phyloP scores from a whole-genome alignment of 2,888 invertebrate genomes.

The Muscina levida region DNA sequence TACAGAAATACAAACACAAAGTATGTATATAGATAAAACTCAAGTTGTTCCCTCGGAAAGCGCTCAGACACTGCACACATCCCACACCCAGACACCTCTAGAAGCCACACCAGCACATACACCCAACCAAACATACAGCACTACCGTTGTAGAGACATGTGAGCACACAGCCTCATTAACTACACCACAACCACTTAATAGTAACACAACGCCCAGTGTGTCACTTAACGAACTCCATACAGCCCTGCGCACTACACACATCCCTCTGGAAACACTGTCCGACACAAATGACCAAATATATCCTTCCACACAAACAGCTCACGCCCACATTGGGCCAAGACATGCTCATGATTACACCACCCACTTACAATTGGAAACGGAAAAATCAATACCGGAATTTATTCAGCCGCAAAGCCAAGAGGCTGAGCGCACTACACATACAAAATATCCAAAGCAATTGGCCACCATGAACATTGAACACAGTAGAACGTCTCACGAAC shows the following conservation, averaged over 20 bases:
- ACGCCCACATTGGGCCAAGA: constrained; percentile 27
- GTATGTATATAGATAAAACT: constrained; percentile 72
- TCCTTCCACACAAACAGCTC: constrained; percentile 26
- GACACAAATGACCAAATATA: not conserved
- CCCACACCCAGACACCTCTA: not conserved
- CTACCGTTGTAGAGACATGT: constrained; percentile 35
- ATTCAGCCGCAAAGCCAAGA: constrained; percentile 13
- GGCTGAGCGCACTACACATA: not conserved
- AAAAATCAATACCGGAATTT: not conserved
- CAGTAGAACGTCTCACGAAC: not conserved
- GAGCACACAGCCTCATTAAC: constrained; percentile 25
- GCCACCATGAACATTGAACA: constrained; percentile 8
- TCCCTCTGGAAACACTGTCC: constrained; percentile 18
- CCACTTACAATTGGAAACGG: constrained; percentile 35
- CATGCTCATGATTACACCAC: constrained; percentile 33
- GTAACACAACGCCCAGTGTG: constrained; percentile 7
- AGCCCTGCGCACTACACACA: constrained; percentile 25
- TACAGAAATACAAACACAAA: constrained; percentile 67
- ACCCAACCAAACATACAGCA: constrained; percentile 40
- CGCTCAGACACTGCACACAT: constrained; percentile 42
- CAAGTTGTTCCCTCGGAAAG: constrained; percentile 49
- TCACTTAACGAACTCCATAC: constrained; percentile 22
- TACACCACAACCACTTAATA: not conserved
- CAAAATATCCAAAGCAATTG: not conserved
- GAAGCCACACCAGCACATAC: constrained; percentile 11